These are phyloP conservation scores for Brachymystax lenok DNA, from an alignment of 2,797 vertebrate genomes.

Conservation along the genomic window DNA sequence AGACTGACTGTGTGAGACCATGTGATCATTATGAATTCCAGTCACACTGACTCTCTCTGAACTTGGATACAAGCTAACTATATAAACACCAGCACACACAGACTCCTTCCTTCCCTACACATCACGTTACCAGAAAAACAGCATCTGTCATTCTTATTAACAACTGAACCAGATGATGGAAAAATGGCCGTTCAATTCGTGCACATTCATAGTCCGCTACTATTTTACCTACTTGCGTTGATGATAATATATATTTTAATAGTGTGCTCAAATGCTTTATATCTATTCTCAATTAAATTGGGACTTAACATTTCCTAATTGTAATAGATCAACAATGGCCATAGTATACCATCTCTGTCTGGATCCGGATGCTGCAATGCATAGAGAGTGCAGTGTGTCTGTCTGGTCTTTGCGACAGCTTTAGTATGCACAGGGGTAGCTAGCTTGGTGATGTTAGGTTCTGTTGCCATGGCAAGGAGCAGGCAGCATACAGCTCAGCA, in stretches of 20 bases:
- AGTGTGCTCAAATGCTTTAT: background rate
- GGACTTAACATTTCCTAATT: background rate
- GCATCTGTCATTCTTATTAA: background rate
- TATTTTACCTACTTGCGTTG: background rate
- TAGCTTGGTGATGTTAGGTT: slow-evolving; percentile 61
- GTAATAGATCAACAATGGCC: too few relatives aligned
- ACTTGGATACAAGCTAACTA: slow-evolving; percentile 9
- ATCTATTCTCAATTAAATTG: background rate
- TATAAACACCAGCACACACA: slow-evolving; percentile 21
- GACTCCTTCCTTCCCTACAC: background rate
- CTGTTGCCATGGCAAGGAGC: slow-evolving; percentile 73
- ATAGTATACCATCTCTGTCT: background rate
- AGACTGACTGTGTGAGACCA: slow-evolving; percentile 63
- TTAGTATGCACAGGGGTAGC: slow-evolving; percentile 62
- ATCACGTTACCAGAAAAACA: background rate
- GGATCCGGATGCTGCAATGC: slow-evolving; percentile 14
- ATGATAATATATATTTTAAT: background rate
- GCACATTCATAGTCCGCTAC: background rate
- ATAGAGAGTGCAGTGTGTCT: slow-evolving; percentile 7
- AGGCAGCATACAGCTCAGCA: slow-evolving; percentile 53
- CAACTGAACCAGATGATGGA: background rate
- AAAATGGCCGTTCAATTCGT: background rate
- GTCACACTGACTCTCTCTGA: slow-evolving; percentile 57
- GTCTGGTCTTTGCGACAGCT: slow-evolving; percentile 23
- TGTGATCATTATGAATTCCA: slow-evolving; percentile 71